Evolutionary conservation across 2,888 invertebrate genomes (phyloP), one percentile per base, ranked within the genome.

Genomic region (Ypsolopha scabrella): DNA sequence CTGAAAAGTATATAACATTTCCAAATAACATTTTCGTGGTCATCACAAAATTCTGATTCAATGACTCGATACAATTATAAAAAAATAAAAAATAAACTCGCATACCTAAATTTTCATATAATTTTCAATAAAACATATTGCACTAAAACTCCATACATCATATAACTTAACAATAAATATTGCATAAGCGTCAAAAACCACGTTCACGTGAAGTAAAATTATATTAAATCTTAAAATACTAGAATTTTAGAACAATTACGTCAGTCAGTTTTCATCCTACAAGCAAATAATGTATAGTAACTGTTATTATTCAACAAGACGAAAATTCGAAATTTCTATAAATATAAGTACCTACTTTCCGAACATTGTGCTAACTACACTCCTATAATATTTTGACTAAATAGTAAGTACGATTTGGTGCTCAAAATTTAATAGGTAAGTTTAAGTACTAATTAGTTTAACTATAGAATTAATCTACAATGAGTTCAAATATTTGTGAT

Each of bases 381-480:
- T 57, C 60, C 64, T 67, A 61, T 64, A 78, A 82, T 70, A 80
- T 80, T 82, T 83, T 85, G 77, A 80, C 81, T 85, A 83, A 83
- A 80, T 77, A 82, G 81, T 85, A 86, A 86, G 85, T 86, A 86
- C 85, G 78, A 85, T 85, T 86, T 85, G 85, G 85, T 86, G 85
- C 85, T 86, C 85, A 80, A 81, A 78, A 75, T 76, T 63, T 75
- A 72, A 75, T 80, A 80, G 76, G 76, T 80, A 79, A 34, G 41
- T 41, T 51, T 41, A 50, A 75, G 80, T 81, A 81, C 80, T 78
- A 72, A 70, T 75, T 57, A 63, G 66, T 67, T n/a, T 73, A 77
- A 74, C 73, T 80, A 79, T 67, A 67, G 64, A 73, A 73, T 75
- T 77, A 77, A 78, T 81, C 81, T 81, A 83, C 79, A 80, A 39